Conservation (phyloP, 2,113 vertebrate genomes). For the Megaceryle maxima region DNA sequence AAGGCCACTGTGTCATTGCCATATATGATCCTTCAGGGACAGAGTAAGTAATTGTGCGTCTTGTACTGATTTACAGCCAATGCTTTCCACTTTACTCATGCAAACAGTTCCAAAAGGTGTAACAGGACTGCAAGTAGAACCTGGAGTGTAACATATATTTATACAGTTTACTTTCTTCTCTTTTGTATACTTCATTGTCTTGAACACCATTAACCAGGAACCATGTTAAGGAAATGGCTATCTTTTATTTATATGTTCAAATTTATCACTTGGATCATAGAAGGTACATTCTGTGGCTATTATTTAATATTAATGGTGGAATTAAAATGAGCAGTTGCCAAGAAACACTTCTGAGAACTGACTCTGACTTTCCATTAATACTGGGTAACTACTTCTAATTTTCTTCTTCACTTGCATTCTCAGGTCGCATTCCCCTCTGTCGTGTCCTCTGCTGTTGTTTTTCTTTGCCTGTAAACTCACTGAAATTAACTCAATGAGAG, state of each 20-base stretch:
- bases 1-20: background rate
- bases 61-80: background rate
- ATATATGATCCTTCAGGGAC: background rate
- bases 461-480: background rate
- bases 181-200: background rate
- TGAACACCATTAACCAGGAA: background rate
- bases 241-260: background rate
- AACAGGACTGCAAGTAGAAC: background rate
- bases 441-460: background rate
- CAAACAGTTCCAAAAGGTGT: background rate
- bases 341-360: background rate
- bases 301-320: background rate
- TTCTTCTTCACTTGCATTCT: background rate
- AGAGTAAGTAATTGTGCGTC: background rate
- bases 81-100: background rate
- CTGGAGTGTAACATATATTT: background rate
- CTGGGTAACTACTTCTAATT: background rate
- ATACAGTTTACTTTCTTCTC: background rate
- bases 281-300: background rate
- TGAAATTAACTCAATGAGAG: background rate
- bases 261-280: background rate
- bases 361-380: background rate
- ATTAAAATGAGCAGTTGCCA: background rate
- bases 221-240: background rate
- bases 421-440: background rate